Conservation (phyloP, 2,888 invertebrate species). For the Cyaniris semiargus region DNA sequence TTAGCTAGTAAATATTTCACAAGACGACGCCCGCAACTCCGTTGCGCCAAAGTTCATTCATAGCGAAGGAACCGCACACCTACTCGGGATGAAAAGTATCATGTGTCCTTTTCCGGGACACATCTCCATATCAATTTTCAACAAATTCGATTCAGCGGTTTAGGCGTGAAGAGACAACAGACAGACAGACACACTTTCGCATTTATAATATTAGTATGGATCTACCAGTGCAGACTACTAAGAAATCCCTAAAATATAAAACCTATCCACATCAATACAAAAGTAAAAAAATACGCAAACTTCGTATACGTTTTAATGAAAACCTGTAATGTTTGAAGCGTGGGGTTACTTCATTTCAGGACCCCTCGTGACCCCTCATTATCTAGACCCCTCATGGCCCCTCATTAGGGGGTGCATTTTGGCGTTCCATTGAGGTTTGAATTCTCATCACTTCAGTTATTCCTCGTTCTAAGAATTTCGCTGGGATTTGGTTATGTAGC, state of each 20-base stretch:
- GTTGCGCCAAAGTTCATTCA: too few relatives aligned
- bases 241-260: background rate
- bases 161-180: too few relatives aligned
- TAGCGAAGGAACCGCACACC: too few relatives aligned
- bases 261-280: background rate
- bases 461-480: background rate
- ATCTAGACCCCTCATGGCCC: slow-evolving; percentile 8
- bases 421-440: slow-evolving; percentile 4
- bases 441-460: slow-evolving; percentile 4
- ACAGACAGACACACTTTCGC: too few relatives aligned
- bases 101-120: too few relatives aligned
- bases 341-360: slow-evolving; percentile 1
- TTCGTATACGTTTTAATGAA: background rate
- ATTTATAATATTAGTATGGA: too few relatives aligned
- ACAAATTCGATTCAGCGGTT: too few relatives aligned
- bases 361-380: slow-evolving; percentile 18
- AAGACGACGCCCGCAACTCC: too few relatives aligned
- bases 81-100: too few relatives aligned
- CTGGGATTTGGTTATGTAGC: background rate
- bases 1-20: too few relatives aligned
- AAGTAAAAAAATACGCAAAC: background rate
- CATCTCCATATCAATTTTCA: too few relatives aligned
- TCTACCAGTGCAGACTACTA: background rate
- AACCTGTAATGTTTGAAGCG: background rate
- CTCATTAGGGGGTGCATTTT: slow-evolving; percentile 16